A percentile compares a stretch with the other conserved stretches of the same genome.
These are phyloP conservation scores for Cryptus armator DNA, from an alignment of 2,888 invertebrate species.

Conservation along the genomic window DNA sequence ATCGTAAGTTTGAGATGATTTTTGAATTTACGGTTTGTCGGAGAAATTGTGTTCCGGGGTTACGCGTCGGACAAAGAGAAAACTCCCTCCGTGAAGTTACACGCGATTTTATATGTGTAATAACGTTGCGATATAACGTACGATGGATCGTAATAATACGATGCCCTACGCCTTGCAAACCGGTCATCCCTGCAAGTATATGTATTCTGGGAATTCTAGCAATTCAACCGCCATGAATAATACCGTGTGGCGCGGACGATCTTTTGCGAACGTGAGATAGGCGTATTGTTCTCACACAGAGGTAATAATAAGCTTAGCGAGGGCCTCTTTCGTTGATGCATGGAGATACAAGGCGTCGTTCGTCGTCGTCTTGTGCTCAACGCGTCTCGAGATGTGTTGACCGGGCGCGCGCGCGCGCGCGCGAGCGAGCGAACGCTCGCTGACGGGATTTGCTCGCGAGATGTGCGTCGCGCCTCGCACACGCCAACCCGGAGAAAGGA, in stretches of 20 bases:
- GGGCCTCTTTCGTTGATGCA: slow-evolving; percentile 25
- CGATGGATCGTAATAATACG: slow-evolving; percentile 63
- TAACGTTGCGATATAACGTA: slow-evolving; percentile 51
- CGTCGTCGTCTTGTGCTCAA: slow-evolving; percentile 7
- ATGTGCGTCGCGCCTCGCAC: slow-evolving; percentile 46
- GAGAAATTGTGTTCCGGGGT: not conserved
- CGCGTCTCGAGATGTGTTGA: slow-evolving; percentile 34
- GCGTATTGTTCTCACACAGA: slow-evolving; percentile 62
- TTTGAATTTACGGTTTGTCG: not conserved
- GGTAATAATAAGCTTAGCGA: slow-evolving; percentile 18
- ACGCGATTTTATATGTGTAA: not conserved
- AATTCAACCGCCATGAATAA: slow-evolving; percentile 58
- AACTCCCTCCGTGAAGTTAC: not conserved
- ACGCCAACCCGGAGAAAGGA: slow-evolving; percentile 66
- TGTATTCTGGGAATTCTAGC: slow-evolving; percentile 68
- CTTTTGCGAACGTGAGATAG: slow-evolving; percentile 54
- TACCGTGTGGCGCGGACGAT: slow-evolving; percentile 26
- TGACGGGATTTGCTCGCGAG: slow-evolving; percentile 14
- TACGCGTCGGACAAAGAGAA: not conserved
- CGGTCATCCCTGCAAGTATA: slow-evolving; percentile 60
- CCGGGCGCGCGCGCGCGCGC: slow-evolving; percentile 23
- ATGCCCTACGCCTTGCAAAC: slow-evolving; percentile 47
- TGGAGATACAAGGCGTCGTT: not conserved
- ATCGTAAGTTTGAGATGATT: not conserved
- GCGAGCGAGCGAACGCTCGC: not conserved